Base-by-base conservation (phyloP, 2,113 vertebrate genomes). In the Neotoma lepida region DNA sequence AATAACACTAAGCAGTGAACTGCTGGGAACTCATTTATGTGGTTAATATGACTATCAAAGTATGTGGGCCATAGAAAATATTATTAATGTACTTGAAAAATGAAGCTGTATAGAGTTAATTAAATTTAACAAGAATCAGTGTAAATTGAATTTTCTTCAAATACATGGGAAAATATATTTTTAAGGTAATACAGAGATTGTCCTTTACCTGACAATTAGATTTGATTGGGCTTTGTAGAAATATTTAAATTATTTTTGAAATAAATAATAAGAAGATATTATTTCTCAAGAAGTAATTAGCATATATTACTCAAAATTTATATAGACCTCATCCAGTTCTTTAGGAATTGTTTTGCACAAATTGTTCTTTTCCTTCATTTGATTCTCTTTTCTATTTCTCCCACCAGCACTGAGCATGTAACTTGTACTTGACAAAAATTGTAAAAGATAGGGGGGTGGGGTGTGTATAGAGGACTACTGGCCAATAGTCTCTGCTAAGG, bases 191-290 rank as follows among this genome's bases (percentile, higher is more conserved):
- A 90, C 7, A 98, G 77, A 98, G 97, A 97, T 93, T 97, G 91
- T 97, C 97, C 97, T 98, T 97, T 91, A 96, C 95, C 94, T 97
- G 30, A 94, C 85, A 85, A 96, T 96, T 92, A 95, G n/a, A 46
- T 94, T 97, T 93, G 49, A 90, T 93, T 95, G 90, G 35, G 98
- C 98, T 98, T 98, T 98, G 98, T 98, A 98, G 98, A 98, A 99
- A 98, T 96, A 97, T 96, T 95, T 82, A 64, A 95, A 76, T 68
- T 88, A 61, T 80, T 95, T 88, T 61, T n/a, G 96, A 94, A 95
- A 70, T 91, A 88, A 94, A 97, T 86, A 97, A 95, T 20, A 58
- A 56, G 26, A 94, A 94, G 71, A 93, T 44, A 24, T 78, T 77
- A 73, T 63, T 94, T 66, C 86, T 96, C 1, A 63, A 86, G 88